phyloP scores from a whole-genome alignment of 1,140 invertebrate species.

The Hylaeus anthracinus region DNA sequence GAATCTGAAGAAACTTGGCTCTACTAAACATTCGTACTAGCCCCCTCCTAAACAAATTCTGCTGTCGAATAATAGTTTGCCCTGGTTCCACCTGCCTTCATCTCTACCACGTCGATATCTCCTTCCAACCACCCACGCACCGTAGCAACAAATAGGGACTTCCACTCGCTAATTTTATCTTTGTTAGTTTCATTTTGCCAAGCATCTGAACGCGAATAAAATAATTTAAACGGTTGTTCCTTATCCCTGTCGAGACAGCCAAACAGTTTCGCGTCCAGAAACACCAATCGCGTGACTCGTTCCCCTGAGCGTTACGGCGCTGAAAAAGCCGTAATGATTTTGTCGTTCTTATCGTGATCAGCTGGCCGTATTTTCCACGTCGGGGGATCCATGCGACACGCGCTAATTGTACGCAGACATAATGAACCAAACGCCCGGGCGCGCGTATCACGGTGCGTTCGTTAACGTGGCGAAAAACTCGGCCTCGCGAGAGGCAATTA shows the following conservation, averaged over 20 bases:
- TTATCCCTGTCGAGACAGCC: background rate
- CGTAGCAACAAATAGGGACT: too few species aligned
- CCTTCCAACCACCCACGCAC: too few species aligned
- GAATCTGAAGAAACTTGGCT: too few species aligned
- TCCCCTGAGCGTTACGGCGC: background rate
- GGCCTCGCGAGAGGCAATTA: slow-evolving; percentile 51
- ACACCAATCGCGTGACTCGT: background rate
- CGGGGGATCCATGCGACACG: slow-evolving; percentile 5
- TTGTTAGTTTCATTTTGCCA: too few species aligned
- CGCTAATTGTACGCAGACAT: slow-evolving; percentile 52
- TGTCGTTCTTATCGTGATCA: slow-evolving; percentile 52
- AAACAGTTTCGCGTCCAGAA: background rate
- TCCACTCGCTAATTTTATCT: too few species aligned
- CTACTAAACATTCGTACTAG: too few species aligned
- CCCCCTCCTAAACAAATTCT: too few species aligned
- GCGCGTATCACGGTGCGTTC: slow-evolving; percentile 21
- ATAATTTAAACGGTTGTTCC: too few species aligned
- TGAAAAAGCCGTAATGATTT: slow-evolving; percentile 31
- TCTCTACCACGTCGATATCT: too few species aligned
- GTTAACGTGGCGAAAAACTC: slow-evolving; percentile 49
- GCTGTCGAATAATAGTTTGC: too few species aligned
- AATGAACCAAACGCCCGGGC: slow-evolving; percentile 34
- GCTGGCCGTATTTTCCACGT: background rate
- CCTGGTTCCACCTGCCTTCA: too few species aligned
- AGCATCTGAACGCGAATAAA: too few species aligned